phyloP scores from a whole-genome alignment of 1,140 invertebrate species.

The Phocides pigmalion region DNA sequence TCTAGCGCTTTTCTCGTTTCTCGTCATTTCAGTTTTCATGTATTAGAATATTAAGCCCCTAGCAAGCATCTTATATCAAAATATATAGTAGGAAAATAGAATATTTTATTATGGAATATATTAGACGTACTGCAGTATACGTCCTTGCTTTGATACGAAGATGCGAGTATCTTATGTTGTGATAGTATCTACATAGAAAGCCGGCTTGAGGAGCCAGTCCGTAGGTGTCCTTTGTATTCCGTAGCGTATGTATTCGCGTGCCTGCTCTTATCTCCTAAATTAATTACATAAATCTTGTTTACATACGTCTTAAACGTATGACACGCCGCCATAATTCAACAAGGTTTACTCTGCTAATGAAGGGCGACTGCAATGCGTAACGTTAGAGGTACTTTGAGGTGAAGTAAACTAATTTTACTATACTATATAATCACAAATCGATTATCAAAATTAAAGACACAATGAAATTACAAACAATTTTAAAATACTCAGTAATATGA shows the following conservation, averaged over 20 bases:
- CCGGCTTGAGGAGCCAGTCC: conserved; percentile 18
- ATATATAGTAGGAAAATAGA: not conserved
- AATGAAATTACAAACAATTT: too few relatives aligned
- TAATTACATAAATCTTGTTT: conserved; percentile 84
- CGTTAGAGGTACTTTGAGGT: not conserved
- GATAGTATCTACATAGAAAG: conserved; percentile 2
- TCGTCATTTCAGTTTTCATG: conserved; percentile 18
- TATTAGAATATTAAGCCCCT: conserved; percentile 1
- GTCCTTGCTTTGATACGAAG: not conserved
- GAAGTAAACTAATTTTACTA: not conserved
- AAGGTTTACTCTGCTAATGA: conserved; percentile 77
- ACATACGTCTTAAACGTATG: conserved; percentile 81
- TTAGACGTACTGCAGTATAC: not conserved
- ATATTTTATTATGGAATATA: not conserved
- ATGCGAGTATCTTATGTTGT: not conserved
- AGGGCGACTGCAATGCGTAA: conserved; percentile 53
- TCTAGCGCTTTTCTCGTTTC: conserved; percentile 33
- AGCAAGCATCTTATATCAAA: not conserved
- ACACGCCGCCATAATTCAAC: conserved; percentile 78
- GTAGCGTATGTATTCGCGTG: conserved; percentile 68
- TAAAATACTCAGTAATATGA: too few relatives aligned
- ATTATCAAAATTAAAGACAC: too few relatives aligned
- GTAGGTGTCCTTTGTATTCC: conserved; percentile 63
- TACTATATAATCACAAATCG: too few relatives aligned
- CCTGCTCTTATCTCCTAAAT: conserved; percentile 80